Evolutionary conservation across 1,140 invertebrate genomes (phyloP).

Genomic region (Plectrocnemia conspersa): DNA sequence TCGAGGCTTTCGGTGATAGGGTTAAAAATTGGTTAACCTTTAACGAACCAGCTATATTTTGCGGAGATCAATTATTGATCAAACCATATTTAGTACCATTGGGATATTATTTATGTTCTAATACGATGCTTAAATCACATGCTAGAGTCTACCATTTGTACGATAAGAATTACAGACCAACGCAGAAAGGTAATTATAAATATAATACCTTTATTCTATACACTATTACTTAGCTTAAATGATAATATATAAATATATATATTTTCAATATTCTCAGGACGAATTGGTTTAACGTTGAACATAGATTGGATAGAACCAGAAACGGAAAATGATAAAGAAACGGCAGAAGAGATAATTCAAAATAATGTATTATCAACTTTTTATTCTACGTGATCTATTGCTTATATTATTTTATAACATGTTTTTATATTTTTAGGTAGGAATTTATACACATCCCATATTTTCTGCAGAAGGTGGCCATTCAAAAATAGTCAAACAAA

Average conservation of each 20-base stretch:
- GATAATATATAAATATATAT: slow-evolving; percentile 1
- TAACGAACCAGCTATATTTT: slow-evolving; percentile 47
- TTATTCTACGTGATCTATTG: not conserved
- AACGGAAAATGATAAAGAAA: too few species aligned
- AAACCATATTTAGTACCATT: too few species aligned
- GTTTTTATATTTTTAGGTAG: slow-evolving; percentile 34
- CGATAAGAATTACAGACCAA: slow-evolving; percentile 49
- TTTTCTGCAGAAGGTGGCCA: slow-evolving; percentile 58
- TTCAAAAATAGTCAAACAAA: slow-evolving; percentile 51
- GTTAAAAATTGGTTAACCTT: slow-evolving; percentile 49
- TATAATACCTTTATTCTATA: slow-evolving; percentile 14
- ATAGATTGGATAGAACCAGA: slow-evolving; percentile 49
- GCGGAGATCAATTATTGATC: too few species aligned
- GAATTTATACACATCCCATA: slow-evolving; percentile 54
- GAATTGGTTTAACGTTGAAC: slow-evolving; percentile 51
- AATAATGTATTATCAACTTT: slow-evolving; percentile 31
- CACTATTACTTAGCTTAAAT: too few species aligned
- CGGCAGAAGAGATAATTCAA: slow-evolving; percentile 34
- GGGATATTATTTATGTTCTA: slow-evolving; percentile 49
- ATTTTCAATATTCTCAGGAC: slow-evolving; percentile 37
- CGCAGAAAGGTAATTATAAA: slow-evolving; percentile 52
- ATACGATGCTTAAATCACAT: slow-evolving; percentile 53
- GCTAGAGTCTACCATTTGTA: slow-evolving; percentile 55
- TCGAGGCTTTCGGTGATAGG: slow-evolving; percentile 42
- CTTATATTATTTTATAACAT: not conserved